A percentile compares a stretch with the other conserved stretches of the same genome.
Evolutionary conservation across 2,888 invertebrate genomes (phyloP).

Genomic region (Diplolepis rosae): DNA sequence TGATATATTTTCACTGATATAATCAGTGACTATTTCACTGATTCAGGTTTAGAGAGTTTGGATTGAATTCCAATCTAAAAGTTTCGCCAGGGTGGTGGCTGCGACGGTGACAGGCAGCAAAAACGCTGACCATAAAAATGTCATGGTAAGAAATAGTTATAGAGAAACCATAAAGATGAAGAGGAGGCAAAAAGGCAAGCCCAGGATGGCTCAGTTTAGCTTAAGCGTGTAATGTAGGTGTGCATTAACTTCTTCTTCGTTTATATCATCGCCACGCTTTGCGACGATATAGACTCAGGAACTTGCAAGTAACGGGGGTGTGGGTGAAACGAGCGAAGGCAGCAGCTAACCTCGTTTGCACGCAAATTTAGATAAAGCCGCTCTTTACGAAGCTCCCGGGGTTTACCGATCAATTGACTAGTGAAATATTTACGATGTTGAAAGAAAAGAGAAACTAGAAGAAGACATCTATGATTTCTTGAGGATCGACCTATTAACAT

Average conservation of each 20-base stretch:
- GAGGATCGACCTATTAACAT: too few species aligned
- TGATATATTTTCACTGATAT: too few species aligned
- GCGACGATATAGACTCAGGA: conserved; percentile 32
- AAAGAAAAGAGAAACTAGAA: neutral
- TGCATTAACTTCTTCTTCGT: conserved; percentile 35
- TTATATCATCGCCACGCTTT: conserved; percentile 51
- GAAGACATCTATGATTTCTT: too few species aligned
- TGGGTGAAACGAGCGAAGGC: conserved; percentile 15
- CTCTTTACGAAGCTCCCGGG: conserved; percentile 38
- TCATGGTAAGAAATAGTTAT: conserved; percentile 58
- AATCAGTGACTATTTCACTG: too few species aligned
- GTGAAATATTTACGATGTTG: conserved; percentile 12
- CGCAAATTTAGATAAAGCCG: conserved; percentile 57
- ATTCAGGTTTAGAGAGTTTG: too few species aligned
- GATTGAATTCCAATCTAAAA: too few species aligned
- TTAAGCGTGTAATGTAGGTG: neutral
- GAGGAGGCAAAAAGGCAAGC: conserved; percentile 12
- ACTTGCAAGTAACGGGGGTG: neutral
- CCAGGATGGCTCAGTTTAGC: neutral
- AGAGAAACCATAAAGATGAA: too few species aligned
- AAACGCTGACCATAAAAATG: conserved; percentile 62
- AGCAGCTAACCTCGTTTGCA: conserved; percentile 57
- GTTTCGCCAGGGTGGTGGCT: too few species aligned
- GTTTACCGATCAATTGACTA: conserved; percentile 49
- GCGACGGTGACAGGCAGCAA: conserved; percentile 15